Percentiles rank a stretch among this genome's conserved stretches.
These are phyloP conservation scores for Syrphus vitripennis DNA, from an alignment of 2,888 invertebrate genomes.

Conservation along the genomic window DNA sequence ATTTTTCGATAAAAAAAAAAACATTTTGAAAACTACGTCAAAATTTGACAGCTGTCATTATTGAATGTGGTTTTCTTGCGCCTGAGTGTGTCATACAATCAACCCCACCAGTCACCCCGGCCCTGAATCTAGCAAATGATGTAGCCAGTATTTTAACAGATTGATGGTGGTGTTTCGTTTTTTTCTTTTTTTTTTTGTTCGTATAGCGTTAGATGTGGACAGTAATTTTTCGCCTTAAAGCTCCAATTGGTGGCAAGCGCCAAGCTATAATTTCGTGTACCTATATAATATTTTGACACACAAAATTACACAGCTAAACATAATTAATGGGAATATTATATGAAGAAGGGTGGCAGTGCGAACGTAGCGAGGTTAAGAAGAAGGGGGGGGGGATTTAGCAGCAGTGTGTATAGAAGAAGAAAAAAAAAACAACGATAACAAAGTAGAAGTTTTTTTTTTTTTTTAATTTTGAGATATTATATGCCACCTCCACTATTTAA, in stretches of 20 bases:
- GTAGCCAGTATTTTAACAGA: not conserved
- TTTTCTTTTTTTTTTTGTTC: too few relatives aligned
- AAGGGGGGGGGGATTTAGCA: not conserved
- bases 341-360: not conserved
- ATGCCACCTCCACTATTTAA: conserved; percentile 47
- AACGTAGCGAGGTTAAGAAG: not conserved
- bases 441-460: not conserved
- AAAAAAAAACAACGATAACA: conserved; percentile 14
- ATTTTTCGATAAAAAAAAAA: too few relatives aligned
- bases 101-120: not conserved
- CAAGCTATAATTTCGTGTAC: conserved; percentile 34
- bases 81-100: not conserved
- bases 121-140: not conserved
- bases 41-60: not conserved
- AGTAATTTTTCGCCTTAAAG: conserved; percentile 28
- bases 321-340: conserved; percentile 44
- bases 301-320: conserved; percentile 55
- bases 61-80: not conserved
- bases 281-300: conserved; percentile 51
- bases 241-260: conserved; percentile 40
- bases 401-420: conserved; percentile 3
- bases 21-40: too few relatives aligned
- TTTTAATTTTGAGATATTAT: conserved; percentile 36
- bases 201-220: not conserved
- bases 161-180: not conserved